Evolutionary conservation across 53 echinoderm and acorn worm genomes (phyloP).

Genomic region (Henricia sp.): DNA sequence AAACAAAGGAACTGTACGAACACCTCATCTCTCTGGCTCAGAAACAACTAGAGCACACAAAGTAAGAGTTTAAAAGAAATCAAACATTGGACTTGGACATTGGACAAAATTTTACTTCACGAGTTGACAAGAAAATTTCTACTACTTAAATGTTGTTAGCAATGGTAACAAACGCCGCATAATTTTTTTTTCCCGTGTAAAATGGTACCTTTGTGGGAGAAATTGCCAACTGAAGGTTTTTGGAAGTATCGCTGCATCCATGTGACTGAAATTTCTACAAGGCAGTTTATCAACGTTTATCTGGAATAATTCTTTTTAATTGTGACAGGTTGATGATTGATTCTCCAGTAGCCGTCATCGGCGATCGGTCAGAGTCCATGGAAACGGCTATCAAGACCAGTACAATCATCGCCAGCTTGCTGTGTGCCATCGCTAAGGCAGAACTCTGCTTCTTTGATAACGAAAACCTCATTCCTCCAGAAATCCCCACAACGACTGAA

Average conservation of each 20-base stretch:
- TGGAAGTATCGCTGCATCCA: too few relatives aligned
- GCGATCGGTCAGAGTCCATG: slow-evolving; percentile 93
- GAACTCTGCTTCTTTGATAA: slow-evolving; percentile 86
- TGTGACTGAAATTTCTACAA: too few relatives aligned
- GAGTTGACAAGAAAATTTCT: not conserved
- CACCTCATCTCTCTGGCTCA: slow-evolving; percentile 35
- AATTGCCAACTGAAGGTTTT: too few relatives aligned
- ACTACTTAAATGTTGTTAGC: not conserved
- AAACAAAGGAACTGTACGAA: slow-evolving; percentile 12
- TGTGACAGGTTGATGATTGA: slow-evolving; percentile 69
- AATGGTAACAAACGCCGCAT: too few relatives aligned
- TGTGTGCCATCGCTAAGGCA: slow-evolving; percentile 78
- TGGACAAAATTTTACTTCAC: too few relatives aligned
- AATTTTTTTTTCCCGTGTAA: too few relatives aligned
- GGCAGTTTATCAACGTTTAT: too few relatives aligned
- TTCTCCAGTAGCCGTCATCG: slow-evolving; percentile 92
- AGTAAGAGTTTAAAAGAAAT: too few relatives aligned
- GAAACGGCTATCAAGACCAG: slow-evolving; percentile 85
- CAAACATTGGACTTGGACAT: not conserved
- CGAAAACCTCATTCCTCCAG: slow-evolving; percentile 63
- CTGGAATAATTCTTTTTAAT: slow-evolving; percentile 26
- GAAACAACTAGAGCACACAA: slow-evolving; percentile 12
- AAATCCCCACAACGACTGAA: slow-evolving; percentile 73
- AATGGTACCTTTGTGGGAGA: too few relatives aligned
- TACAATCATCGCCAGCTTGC: slow-evolving; percentile 88